phyloP scores from a whole-genome alignment of 2,113 vertebrate species.

The Hydrochoerus hydrochaeris region DNA sequence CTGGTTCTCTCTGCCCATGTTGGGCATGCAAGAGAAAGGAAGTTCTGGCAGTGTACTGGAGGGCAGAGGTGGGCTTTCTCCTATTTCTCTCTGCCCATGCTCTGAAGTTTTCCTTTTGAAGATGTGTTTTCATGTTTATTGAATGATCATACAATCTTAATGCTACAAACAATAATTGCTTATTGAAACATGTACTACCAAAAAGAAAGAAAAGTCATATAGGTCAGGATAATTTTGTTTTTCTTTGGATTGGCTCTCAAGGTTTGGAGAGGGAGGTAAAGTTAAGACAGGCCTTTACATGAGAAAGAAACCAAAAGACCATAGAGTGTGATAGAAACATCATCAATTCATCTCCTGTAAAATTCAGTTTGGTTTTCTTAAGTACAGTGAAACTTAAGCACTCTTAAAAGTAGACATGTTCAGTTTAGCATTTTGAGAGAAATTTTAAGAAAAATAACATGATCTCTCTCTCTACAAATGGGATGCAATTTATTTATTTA shows the following conservation, averaged over 20 bases:
- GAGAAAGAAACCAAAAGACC: neutral
- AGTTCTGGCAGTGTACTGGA: too few species aligned
- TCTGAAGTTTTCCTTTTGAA: conserved; percentile 49
- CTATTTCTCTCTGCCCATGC: too few species aligned
- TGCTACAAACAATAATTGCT: conserved; percentile 45
- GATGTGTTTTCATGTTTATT: conserved; percentile 58
- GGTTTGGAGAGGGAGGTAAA: neutral
- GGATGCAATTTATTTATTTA: neutral
- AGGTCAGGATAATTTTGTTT: conserved; percentile 28
- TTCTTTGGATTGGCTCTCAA: conserved; percentile 21
- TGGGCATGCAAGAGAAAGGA: too few species aligned
- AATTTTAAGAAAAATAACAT: neutral
- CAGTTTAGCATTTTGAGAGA: neutral
- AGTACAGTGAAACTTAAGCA: neutral
- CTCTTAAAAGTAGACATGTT: neutral
- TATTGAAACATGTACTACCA: conserved; percentile 66
- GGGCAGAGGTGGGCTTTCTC: too few species aligned
- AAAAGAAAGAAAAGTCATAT: conserved; percentile 47
- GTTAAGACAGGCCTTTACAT: neutral
- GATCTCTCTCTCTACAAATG: neutral
- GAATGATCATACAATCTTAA: conserved; percentile 63
- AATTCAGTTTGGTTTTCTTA: neutral
- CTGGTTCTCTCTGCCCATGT: too few species aligned
- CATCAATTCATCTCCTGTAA: neutral
- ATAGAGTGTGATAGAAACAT: neutral